Base-by-base conservation (phyloP, 1,140 invertebrate genomes). In the Macrobrachium rosenbergii region DNA sequence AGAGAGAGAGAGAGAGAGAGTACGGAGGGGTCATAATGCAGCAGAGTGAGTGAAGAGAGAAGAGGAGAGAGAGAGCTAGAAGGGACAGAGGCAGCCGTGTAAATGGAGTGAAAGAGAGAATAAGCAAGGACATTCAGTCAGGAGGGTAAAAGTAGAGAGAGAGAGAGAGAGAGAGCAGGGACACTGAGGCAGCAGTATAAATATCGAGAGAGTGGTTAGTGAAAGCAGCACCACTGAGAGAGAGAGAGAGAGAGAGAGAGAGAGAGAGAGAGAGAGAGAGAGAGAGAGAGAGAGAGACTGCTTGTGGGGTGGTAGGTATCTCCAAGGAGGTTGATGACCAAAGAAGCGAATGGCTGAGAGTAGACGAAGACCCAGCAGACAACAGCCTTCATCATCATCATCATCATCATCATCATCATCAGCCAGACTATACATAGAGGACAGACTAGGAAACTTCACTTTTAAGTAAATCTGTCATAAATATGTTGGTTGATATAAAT, bases 241-340 rank as follows among this genome's bases (percentile, higher is more conserved):
- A 81, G 79, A 81, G 79, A 79, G 77, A 60, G 59, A 37, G 77
- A 60, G 77, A 63, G 58, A 28, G 77, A 80, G 58, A 28, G 77
- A 62, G 77, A 62, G 60, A 63, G 58, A 58, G 77, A 80, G 77
- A 58, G 76, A 58, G 45, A 23, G 76, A 78, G 19, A 62, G 59
- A 62, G 37, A 62, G 12, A 37, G 37, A 62, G 28, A 23, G 52
- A 72, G 69, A 72, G 69, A 72, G 69, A 52, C 8, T 52, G 52
- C 52, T 52, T 52, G 52, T 52, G 52, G 52, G 52, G 52, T 52
- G 52, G 52, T 52, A 52, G 52, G 52, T 52, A 52, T 52, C 52
- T 52, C 52, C 12, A 52, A 52, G 12, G 52, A 52, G 52, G 52
- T 52, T 52, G 52, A 52, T 52, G 52, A 52, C 52, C 52, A 52